Percentiles rank a stretch among this genome's conserved stretches.
Evolutionary conservation across 2,888 invertebrate species (phyloP).

Genomic region (Apodemia hepburni): DNA sequence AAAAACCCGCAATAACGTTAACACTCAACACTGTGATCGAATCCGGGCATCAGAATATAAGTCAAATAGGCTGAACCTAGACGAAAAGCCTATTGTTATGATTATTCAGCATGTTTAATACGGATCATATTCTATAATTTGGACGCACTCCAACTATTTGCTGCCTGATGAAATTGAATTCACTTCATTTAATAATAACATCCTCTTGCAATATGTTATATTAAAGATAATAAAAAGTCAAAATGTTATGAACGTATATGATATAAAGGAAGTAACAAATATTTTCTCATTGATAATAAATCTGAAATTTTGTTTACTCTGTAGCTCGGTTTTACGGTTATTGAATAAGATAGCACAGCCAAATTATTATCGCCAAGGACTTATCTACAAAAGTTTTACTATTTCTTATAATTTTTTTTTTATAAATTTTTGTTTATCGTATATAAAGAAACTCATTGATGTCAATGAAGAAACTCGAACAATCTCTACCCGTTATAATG

Average conservation of each 20-base stretch:
- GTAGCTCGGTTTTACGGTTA: not conserved
- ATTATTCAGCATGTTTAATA: not conserved
- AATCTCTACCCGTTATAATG: no score
- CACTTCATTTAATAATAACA: not conserved
- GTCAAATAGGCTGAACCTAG: no score
- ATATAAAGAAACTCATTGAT: no score
- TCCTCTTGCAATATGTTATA: conserved; percentile 3
- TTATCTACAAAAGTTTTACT: not conserved
- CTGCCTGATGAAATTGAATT: conserved; percentile 8
- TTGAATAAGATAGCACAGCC: not conserved
- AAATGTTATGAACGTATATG: not conserved
- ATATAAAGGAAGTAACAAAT: not conserved
- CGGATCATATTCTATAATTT: conserved; percentile 7
- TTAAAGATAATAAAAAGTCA: not conserved
- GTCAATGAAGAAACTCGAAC: no score
- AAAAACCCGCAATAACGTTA: no score
- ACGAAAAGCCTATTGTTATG: not conserved
- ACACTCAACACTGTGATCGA: no score
- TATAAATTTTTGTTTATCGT: no score
- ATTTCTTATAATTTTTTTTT: no score
- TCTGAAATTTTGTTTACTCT: not conserved
- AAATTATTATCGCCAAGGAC: not conserved
- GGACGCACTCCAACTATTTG: conserved; percentile 16
- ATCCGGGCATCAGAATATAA: no score
- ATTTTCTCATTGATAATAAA: conserved; percentile 3